phyloP scores from a whole-genome alignment of 2,888 invertebrate genomes.

The Plusia festucae region DNA sequence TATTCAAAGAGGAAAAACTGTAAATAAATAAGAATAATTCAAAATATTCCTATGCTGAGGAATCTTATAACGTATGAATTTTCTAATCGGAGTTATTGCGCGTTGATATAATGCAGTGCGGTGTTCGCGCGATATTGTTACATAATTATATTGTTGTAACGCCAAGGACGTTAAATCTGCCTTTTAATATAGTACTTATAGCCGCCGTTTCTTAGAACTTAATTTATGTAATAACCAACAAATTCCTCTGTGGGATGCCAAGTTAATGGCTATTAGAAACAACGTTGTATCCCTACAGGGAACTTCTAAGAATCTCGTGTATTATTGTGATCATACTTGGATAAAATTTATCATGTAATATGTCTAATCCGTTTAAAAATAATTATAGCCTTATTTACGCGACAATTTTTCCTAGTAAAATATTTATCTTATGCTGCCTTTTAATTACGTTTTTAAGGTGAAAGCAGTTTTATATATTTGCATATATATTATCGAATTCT shows the following conservation, averaged over 20 bases:
- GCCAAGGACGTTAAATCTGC: constrained; percentile 43
- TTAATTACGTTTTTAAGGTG: constrained; percentile 37
- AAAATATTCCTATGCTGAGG: constrained; percentile 52
- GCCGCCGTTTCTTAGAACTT: constrained; percentile 44
- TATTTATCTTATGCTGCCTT: constrained; percentile 33
- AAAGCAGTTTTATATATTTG: constrained; percentile 31
- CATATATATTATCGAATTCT: constrained; percentile 27
- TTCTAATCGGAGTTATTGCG: constrained; percentile 47
- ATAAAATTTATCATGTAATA: constrained; percentile 21
- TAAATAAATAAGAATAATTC: constrained; percentile 32
- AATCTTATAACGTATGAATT: constrained; percentile 50
- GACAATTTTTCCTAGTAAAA: constrained; percentile 33
- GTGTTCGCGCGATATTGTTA: constrained; percentile 36
- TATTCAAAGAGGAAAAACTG: constrained; percentile 18
- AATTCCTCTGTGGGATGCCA: constrained; percentile 41
- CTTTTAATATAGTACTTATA: constrained; percentile 45
- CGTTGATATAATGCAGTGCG: constrained; percentile 36
- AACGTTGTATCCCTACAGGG: not conserved
- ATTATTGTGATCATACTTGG: constrained; percentile 18
- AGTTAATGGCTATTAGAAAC: constrained; percentile 21
- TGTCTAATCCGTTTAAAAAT: constrained; percentile 40
- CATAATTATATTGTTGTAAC: constrained; percentile 46
- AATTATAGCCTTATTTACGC: constrained; percentile 8
- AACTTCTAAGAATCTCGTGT: not conserved
- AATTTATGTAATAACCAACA: constrained; percentile 45